Evolutionary conservation across 2,888 invertebrate species (phyloP), one percentile per base, ranked within the genome.

Genomic region (Sphecodes monilicornis): DNA sequence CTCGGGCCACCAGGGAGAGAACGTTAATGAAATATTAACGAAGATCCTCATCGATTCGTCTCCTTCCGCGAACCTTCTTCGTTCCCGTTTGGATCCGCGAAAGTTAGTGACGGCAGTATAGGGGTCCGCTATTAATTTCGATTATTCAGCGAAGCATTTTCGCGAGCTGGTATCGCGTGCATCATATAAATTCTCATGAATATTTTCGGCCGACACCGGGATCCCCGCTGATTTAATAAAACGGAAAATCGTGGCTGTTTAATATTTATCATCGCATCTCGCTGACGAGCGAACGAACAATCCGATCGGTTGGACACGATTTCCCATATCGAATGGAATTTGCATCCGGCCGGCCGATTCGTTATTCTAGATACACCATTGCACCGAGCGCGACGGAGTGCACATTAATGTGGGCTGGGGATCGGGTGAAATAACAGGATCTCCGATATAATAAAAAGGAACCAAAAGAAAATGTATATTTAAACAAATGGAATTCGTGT

Each of bases 171-270:
- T 26, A 43, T 73, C 80, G 73, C 46, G 69, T 16, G 22, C 22
- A 2, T 11, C 60, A 32, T 43, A 76, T 80, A 80, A 76, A 83
- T 83, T 76, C 73, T 69, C 73, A 73, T 80, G 76, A 80, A 80
- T 64, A 80, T 80, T 41, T 73, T 69, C 60, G 46, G 64, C 54
- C 71, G 46, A 39, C 78, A 60, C 29, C n/a, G 43, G 43, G 36
- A 18, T 46, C 16, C 3, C 1, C 72, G 32, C 32, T 64, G 68
- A 78, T 73, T 73, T 73, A 82, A 78, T 82, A 73, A 78, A 32
- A 69, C 46, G 50, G n/a, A 74, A 81, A 69, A 73, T 74, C 29
- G 72, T 11, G n/a, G 26, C 54, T 46, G 73, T 82, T 78, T 68
- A 73, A 78, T 82, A 78, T 82, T 78, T 78, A 78, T 73, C 22